Base-by-base conservation (phyloP, 1,140 invertebrate genomes). In the Cyclargus thomasi region DNA sequence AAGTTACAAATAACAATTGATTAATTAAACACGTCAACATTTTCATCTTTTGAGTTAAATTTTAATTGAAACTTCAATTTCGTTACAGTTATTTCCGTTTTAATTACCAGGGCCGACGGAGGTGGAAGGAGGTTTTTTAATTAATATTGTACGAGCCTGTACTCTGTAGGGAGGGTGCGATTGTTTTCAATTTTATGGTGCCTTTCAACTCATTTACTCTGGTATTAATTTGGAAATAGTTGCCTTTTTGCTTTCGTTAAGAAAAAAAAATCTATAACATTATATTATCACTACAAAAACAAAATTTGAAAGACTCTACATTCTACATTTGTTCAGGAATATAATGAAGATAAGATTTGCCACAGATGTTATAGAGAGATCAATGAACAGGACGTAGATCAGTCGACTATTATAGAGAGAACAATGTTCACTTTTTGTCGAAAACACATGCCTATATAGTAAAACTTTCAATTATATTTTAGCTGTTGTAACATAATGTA, bases 81-180 rank as follows among this genome's bases (percentile, higher is more conserved):
- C 72, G 70, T 74, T 76, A 76, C 76, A 73, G 74, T 82, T 80
- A 78, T 80, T 83, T 81, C 76, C 64, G 67, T 79, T 84, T 86
- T 79, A 84, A 85, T 85, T 84, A 81, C 77, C 74, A 76, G 62
- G 70, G 72, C 72, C 69, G 55, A 67, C 68, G 76, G 72, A 75
- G 75, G 67, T 74, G 74, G 71, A 78, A 71, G 69, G 72, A 75
- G 72, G 75, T 81, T 81, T 84, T 86, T 82, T 82, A 83, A 83
- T 86, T 81, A 86, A 86, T 83, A 80, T 79, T 72, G 78, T 76
- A 78, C 71, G 74, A 74, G 76, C 72, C 74, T 68, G 67, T 69
- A 69, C 68, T 66, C 74, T 77, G 70, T 73, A 68, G 67, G 65
- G 74, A 77, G 71, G 73, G 71, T 71, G 67, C 70, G 70, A 73